Conservation (phyloP, 2,797 vertebrate genomes). For the Fundulus diaphanus region DNA sequence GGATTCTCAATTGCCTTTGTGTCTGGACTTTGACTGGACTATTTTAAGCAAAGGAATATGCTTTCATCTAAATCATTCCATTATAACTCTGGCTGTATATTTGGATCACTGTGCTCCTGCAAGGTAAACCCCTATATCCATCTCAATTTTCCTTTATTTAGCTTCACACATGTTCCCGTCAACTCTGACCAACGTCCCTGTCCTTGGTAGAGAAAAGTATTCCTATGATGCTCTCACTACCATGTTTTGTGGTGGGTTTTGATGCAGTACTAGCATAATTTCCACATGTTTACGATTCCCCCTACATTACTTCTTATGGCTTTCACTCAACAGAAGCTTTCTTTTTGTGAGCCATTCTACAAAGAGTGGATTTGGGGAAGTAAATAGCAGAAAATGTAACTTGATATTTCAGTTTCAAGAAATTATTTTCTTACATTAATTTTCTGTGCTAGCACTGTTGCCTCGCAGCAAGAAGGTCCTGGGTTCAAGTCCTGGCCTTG, state of each 20-base stretch:
- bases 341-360: neutral
- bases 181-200: too few relatives aligned
- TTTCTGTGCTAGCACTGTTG: too few relatives aligned
- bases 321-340: neutral
- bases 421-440: neutral
- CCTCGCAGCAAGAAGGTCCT: too few relatives aligned
- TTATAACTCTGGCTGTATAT: neutral
- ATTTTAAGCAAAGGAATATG: neutral
- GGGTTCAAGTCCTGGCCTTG: too few relatives aligned
- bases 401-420: neutral
- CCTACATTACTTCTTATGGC: neutral
- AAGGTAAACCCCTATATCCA: too few relatives aligned
- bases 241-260: neutral
- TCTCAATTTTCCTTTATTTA: too few relatives aligned
- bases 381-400: neutral
- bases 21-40: neutral
- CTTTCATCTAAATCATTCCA: neutral
- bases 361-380: neutral
- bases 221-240: too few relatives aligned
- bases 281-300: neutral
- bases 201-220: too few relatives aligned
- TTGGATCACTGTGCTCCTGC: neutral
- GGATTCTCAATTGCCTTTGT: neutral
- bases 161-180: too few relatives aligned
- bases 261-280: neutral